Evolutionary conservation across 2,113 vertebrate genomes (phyloP), one percentile per base, ranked within the genome.

Genomic region (Calypte anna): DNA sequence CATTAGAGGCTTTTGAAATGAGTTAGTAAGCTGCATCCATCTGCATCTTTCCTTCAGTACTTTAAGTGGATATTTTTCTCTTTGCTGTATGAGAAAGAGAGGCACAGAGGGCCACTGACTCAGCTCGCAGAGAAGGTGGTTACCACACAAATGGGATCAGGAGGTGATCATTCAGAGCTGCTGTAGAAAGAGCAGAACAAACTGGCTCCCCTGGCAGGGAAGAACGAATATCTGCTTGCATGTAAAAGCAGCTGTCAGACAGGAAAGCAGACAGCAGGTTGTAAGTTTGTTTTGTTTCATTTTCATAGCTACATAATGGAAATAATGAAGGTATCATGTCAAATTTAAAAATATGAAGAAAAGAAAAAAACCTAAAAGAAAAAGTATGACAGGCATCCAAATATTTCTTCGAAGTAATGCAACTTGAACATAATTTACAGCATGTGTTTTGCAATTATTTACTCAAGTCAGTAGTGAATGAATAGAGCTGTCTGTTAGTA

Each of bases 361-460:
- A n/a, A 64, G 44, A 28, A 63, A 28, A 15, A 22, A 21, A 27
- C 40, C 12, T 40, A 66, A 40, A 40, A 38, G 36, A 38, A 38
- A 48, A 48, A 21, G 27, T 15, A 54, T 79, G 10, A 70, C 0
- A 3, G 40, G 14, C 51, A 73, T 74, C 38, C 59, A 83, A 90
- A 43, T n/a, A 4, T 77, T 93, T 96, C 95, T 95, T 91, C 82
- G 55, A 93, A 91, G 72, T 66, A 88, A 21, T 58, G 38, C 20
- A 66, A 28, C 27, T 88, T 76, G 33, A 46, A 69, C 38, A 58
- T 7, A 57, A 30, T 54, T 81, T 72, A 48, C 36, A 85, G n/a
- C 48, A 73, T 25, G 7, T 72, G 55, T 36, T 91, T 74, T 79
- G 16, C 14, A 94, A 67, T 61, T 80, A 62, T 67, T 90, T 95